Percentiles rank a stretch among this genome's conserved stretches.
Conservation (phyloP, 2,797 vertebrate genomes). For the Vespertilio murinus region DNA sequence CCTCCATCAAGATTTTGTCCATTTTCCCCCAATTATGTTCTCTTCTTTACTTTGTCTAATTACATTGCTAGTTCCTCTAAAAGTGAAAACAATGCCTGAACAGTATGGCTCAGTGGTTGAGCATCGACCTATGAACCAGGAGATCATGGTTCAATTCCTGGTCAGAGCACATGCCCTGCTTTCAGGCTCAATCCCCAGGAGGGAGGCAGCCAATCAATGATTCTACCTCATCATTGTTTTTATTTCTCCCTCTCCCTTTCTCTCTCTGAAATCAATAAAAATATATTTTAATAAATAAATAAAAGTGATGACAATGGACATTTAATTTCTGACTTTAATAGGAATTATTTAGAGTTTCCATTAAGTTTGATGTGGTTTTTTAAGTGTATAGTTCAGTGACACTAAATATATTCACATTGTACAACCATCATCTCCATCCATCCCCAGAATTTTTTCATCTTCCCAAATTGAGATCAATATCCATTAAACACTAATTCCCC, state of each 20-base stretch:
- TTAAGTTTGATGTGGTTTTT: not conserved
- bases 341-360: not conserved
- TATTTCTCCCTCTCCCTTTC: too few relatives aligned
- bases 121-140: too few relatives aligned
- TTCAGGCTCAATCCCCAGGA: too few relatives aligned
- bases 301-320: not conserved
- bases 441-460: not conserved
- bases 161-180: too few relatives aligned
- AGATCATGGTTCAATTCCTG: too few relatives aligned
- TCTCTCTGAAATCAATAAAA: too few relatives aligned
- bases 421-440: not conserved
- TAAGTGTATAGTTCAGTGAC: not conserved
- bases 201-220: too few relatives aligned
- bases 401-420: not conserved
- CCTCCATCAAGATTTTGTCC: not conserved
- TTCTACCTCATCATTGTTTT: too few relatives aligned
- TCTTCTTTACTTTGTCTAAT: slow-evolving; percentile 29
- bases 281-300: too few relatives aligned
- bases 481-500: not conserved
- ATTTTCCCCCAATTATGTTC: not conserved
- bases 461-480: not conserved
- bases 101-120: too few relatives aligned
- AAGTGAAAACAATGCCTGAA: not conserved
- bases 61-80: not conserved
- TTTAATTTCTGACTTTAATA: not conserved